Percentiles rank a stretch among this genome's conserved stretches.
Evolutionary conservation across 2,113 vertebrate genomes (phyloP).

Genomic region (Acrocephalus arundinaceus): DNA sequence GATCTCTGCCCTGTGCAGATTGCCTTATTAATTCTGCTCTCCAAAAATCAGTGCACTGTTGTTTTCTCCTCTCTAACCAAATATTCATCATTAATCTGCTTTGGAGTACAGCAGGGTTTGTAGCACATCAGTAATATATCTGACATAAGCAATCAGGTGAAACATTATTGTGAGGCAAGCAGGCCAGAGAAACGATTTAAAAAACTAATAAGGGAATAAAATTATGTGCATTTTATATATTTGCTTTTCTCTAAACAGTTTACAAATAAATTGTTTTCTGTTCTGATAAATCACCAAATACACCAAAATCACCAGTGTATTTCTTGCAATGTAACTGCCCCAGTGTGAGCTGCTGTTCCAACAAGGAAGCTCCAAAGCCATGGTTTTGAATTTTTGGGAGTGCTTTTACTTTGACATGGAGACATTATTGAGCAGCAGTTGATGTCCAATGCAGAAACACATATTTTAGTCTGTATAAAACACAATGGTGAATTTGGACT

Average conservation of each 20-base stretch:
- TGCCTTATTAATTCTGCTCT: conserved; percentile 33
- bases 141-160: conserved; percentile 38
- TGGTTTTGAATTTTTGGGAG: background rate
- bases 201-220: conserved; percentile 40
- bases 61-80: conserved; percentile 35
- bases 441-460: background rate
- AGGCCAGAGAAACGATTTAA: background rate
- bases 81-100: conserved; percentile 34
- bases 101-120: background rate
- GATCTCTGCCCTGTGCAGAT: background rate
- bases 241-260: background rate
- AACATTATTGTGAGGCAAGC: background rate
- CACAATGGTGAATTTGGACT: background rate
- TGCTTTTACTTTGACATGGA: background rate
- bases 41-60: background rate
- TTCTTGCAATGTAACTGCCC: background rate
- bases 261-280: background rate
- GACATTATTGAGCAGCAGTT: background rate
- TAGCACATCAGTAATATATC: background rate
- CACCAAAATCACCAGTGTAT: background rate
- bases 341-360: background rate
- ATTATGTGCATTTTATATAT: background rate
- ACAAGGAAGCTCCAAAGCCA: background rate
- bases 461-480: background rate
- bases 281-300: background rate